phyloP scores from a whole-genome alignment of 2,113 vertebrate genomes.

The Loxodonta africana region DNA sequence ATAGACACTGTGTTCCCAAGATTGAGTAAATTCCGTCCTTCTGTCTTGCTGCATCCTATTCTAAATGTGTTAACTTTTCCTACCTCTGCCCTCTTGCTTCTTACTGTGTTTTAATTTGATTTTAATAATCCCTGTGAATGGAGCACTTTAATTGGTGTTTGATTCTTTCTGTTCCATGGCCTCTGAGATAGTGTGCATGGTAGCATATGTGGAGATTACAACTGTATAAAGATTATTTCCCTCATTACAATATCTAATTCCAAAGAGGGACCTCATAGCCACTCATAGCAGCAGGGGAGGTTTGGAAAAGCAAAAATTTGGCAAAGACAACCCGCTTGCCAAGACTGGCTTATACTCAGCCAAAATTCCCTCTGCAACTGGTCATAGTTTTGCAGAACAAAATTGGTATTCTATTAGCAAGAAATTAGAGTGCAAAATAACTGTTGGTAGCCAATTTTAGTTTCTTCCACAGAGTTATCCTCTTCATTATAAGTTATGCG shows the following conservation, averaged over 20 bases:
- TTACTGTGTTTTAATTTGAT: not conserved
- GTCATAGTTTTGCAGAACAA: not conserved
- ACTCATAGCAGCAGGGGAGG: not conserved
- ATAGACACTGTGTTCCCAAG: rapidly evolving
- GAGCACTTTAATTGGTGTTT: not conserved
- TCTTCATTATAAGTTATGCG: not conserved
- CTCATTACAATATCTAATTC: not conserved
- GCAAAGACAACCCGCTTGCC: not conserved
- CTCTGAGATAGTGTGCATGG: not conserved
- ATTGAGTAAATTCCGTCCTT: not conserved
- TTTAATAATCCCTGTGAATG: not conserved
- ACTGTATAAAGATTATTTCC: not conserved
- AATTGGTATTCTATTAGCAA: not conserved
- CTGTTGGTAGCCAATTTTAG: not conserved
- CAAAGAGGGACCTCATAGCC: not conserved
- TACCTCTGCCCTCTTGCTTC: not conserved
- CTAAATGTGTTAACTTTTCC: not conserved
- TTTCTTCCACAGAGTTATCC: not conserved
- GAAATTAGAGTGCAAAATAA: conserved; percentile 4
- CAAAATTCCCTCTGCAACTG: not conserved
- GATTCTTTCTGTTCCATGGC: not conserved
- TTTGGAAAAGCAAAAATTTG: not conserved
- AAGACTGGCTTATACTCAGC: not conserved
- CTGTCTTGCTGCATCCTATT: not conserved
- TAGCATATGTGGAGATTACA: not conserved